Evolutionary conservation across 2,888 invertebrate species (phyloP), one percentile per base, ranked within the genome.

Genomic region (Cataglyphis livida): DNA sequence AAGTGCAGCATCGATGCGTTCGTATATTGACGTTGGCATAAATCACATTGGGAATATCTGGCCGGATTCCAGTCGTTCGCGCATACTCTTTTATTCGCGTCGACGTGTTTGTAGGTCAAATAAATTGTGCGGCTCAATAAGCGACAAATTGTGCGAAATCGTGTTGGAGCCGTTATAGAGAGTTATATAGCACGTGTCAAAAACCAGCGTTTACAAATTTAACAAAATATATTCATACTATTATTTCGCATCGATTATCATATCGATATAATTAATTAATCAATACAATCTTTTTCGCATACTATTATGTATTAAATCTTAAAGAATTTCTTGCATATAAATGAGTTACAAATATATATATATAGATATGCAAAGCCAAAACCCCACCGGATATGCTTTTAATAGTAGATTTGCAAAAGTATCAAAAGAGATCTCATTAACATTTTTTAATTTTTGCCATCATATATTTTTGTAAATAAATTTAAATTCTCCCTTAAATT

Each of bases 51-150:
- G 59, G 32, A 79, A 79, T 79, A 79, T 79, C 78, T 79, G 78
- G 35, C 78, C 59, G 59, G 59, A 79, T 79, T 79, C 59, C 71
- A 79, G 32, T 59, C 70, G 78, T 44, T 18, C 78, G 44, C 32
- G 59, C 35, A 71, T 59, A 79, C 59, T 79, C 59, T 79, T 79
- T 79, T 79, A 79, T 79, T 59, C 62, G 59, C 44, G 18, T 70
- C 78, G 71, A 59, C 78, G 71, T 79, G 70, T 79, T 79, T 79
- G 78, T 79, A 79, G 78, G 78, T 79, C 78, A 79, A 79, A 79
- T 79, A 79, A 79, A 79, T 79, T 79, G 78, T 59, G 35, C 78
- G 57, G 51, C 78, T 79, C 78, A 79, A 79, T 79, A 79, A 79
- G 78, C 78, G 78, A 44, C 71, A 79, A 79, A 79, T 79, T 79